Evolutionary conservation across 2,113 vertebrate species (phyloP).

Genomic region (Pelecanus crispus): DNA sequence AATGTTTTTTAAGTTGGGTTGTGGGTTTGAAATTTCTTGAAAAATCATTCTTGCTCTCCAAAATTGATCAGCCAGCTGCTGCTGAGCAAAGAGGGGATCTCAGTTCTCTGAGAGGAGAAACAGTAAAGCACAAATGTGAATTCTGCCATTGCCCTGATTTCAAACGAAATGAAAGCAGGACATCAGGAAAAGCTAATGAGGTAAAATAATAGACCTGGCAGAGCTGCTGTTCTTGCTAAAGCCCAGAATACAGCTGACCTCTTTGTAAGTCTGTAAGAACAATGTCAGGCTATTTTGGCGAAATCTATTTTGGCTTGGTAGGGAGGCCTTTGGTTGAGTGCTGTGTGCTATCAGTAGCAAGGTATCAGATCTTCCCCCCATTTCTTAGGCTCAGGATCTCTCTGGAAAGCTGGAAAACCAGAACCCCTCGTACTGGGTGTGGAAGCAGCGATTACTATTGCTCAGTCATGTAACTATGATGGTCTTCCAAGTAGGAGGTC

Average conservation of each 20-base stretch:
- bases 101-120: background rate
- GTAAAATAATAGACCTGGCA: background rate
- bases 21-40: background rate
- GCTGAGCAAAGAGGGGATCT: background rate
- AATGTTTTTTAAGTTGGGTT: background rate
- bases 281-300: background rate
- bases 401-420: background rate
- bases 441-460: background rate
- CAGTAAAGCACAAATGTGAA: background rate
- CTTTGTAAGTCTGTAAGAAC: background rate
- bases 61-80: background rate
- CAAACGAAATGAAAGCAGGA: background rate
- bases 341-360: background rate
- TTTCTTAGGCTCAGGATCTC: background rate
- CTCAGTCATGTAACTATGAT: background rate
- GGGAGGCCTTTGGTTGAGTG: background rate
- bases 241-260: background rate
- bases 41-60: background rate
- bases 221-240: background rate
- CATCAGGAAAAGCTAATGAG: conserved; percentile 11
- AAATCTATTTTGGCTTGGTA: background rate
- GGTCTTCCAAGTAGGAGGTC: background rate
- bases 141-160: conserved; percentile 8
- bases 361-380: background rate
- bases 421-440: rapidly evolving